Conservation (phyloP, 2,113 vertebrate species). For the Barbus barbus region DNA sequence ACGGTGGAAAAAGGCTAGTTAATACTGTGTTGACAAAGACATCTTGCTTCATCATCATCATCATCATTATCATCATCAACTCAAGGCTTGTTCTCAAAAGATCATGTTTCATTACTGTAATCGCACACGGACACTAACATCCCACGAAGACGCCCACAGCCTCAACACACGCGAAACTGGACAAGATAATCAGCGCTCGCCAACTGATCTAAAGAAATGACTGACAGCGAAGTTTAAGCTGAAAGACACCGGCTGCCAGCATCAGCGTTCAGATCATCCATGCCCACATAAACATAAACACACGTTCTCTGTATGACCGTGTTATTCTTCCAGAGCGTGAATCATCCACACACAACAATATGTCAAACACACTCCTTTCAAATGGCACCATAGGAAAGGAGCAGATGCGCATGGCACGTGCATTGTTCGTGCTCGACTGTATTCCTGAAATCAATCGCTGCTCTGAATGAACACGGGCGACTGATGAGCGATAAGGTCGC, state of each 20-base stretch:
- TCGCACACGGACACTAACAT: background rate
- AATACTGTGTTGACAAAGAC: too few relatives aligned
- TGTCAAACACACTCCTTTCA: slow-evolving; percentile 1
- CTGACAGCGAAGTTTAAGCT: slow-evolving; percentile 6
- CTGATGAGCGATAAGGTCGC: slow-evolving; percentile 86
- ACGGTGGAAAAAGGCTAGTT: too few relatives aligned
- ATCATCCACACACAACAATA: slow-evolving; percentile 19
- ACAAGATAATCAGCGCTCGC: background rate
- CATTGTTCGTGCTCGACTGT: slow-evolving; percentile 64
- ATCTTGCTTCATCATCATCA: too few relatives aligned
- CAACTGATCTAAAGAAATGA: background rate
- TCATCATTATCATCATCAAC: background rate
- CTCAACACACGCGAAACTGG: background rate
- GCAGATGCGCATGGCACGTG: slow-evolving; percentile 23
- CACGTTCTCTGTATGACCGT: background rate
- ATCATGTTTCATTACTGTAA: slow-evolving; percentile 2
- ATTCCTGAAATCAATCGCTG: slow-evolving; percentile 71
- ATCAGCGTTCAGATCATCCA: background rate
- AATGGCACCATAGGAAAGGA: background rate
- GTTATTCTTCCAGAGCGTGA: slow-evolving; percentile 1
- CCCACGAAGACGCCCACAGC: background rate
- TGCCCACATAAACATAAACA: background rate
- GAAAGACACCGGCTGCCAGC: background rate
- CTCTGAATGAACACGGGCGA: slow-evolving; percentile 89
- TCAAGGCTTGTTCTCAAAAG: slow-evolving; percentile 7